A percentile compares a stretch with the other conserved stretches of the same genome.
Evolutionary conservation across 2,888 invertebrate species (phyloP).

Genomic region (Peribatodes rhomboidaria): DNA sequence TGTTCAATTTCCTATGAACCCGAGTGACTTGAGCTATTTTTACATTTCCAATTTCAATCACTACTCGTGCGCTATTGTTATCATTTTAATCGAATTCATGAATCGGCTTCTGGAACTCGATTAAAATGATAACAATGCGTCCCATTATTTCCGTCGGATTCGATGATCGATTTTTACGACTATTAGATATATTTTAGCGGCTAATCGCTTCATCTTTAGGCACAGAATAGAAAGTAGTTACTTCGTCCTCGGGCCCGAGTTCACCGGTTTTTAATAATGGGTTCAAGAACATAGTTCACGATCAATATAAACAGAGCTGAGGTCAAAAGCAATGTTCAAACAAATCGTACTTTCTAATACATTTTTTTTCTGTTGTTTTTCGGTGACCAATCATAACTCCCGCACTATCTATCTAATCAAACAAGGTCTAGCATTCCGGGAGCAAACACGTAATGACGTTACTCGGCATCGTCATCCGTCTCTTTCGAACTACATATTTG

Average conservation of each 20-base stretch:
- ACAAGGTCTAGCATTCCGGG: no score
- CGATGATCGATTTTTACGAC: slow-evolving; percentile 46
- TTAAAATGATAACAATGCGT: slow-evolving; percentile 43
- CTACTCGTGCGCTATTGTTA: slow-evolving; percentile 10
- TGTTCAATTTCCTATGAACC: not conserved
- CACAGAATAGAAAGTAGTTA: not conserved
- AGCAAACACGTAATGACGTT: no score
- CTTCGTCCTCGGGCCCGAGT: not conserved
- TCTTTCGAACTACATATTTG: no score
- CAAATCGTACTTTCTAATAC: no score
- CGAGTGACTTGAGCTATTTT: slow-evolving; percentile 6
- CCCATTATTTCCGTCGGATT: slow-evolving; percentile 34
- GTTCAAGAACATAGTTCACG: not conserved
- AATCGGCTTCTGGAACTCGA: slow-evolving; percentile 42
- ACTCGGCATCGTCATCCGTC: no score
- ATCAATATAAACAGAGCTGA: not conserved
- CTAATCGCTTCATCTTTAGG: slow-evolving; percentile 26
- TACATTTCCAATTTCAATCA: slow-evolving; percentile 11
- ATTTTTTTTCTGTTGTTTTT: no score
- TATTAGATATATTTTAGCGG: slow-evolving; percentile 23
- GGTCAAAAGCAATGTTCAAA: not conserved
- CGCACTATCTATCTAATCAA: no score
- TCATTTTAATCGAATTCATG: slow-evolving; percentile 21
- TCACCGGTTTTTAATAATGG: not conserved
- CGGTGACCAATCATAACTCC: no score